phyloP scores from a whole-genome alignment of 1,140 invertebrate genomes.

The Rhyacophila brunnea region DNA sequence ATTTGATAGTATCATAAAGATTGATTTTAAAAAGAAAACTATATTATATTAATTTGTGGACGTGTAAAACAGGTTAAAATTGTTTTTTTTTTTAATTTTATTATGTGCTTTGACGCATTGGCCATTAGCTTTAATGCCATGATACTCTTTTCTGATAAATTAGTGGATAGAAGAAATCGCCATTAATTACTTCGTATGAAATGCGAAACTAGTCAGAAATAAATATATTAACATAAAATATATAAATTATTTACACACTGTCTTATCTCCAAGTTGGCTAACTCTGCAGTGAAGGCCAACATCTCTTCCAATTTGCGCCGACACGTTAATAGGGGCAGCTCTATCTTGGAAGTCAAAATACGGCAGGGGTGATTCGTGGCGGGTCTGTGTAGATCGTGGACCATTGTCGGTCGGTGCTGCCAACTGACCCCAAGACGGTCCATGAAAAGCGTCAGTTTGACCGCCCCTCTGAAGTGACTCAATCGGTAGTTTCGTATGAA shows the following conservation, averaged over 20 bases:
- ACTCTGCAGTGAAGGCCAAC: constrained; percentile 64
- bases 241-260: constrained; percentile 45
- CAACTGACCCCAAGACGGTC: no score
- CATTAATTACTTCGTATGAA: not conserved
- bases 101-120: not conserved
- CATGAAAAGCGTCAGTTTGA: no score
- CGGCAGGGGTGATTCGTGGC: no score
- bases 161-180: not conserved
- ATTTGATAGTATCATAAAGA: no score
- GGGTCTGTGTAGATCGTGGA: no score
- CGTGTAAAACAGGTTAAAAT: not conserved
- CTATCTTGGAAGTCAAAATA: constrained; percentile 41
- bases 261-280: constrained; percentile 61
- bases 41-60: not conserved
- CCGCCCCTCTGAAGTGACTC: no score
- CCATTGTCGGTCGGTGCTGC: no score
- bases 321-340: constrained; percentile 55
- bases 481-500: no score
- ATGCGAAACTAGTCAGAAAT: not conserved
- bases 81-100: no score
- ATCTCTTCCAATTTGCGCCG: constrained; percentile 59
- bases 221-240: not conserved
- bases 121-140: not conserved
- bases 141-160: not conserved
- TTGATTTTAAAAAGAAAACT: no score